These are phyloP conservation scores for Tragulus kanchil DNA, from an alignment of 2,113 vertebrate species.

Conservation along the genomic window DNA sequence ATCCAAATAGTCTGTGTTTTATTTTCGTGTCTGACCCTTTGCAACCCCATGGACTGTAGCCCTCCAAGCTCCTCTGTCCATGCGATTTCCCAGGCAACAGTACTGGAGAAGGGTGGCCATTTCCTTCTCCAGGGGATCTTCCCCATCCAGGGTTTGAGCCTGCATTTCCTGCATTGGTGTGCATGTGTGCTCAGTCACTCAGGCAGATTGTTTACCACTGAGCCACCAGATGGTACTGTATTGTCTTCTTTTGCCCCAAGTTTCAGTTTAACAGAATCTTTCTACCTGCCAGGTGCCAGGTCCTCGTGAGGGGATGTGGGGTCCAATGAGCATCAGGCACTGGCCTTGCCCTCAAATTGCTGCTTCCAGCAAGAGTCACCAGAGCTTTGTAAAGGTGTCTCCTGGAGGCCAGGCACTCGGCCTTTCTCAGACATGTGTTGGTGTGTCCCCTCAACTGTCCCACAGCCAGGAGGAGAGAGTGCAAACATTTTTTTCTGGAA, in stretches of 20 bases:
- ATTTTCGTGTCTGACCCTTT: not conserved
- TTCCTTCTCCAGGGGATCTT: not conserved
- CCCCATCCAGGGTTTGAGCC: not conserved
- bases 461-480: not conserved
- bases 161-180: not conserved
- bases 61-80: not conserved
- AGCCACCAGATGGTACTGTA: not conserved
- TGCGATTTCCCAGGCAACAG: not conserved
- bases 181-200: not conserved
- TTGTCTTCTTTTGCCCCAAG: not conserved
- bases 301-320: not conserved
- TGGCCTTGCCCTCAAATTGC: not conserved
- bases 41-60: not conserved
- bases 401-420: not conserved
- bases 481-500: conserved; percentile 59
- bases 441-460: not conserved
- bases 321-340: not conserved
- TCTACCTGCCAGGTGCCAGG: not conserved
- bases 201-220: not conserved
- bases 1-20: too few relatives aligned
- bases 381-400: not conserved
- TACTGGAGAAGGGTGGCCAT: not conserved
- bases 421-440: not conserved
- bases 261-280: not conserved
- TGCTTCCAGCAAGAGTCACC: not conserved